phyloP scores from a whole-genome alignment of 2,888 invertebrate species.

The Chaetogeoica ovagalla region DNA sequence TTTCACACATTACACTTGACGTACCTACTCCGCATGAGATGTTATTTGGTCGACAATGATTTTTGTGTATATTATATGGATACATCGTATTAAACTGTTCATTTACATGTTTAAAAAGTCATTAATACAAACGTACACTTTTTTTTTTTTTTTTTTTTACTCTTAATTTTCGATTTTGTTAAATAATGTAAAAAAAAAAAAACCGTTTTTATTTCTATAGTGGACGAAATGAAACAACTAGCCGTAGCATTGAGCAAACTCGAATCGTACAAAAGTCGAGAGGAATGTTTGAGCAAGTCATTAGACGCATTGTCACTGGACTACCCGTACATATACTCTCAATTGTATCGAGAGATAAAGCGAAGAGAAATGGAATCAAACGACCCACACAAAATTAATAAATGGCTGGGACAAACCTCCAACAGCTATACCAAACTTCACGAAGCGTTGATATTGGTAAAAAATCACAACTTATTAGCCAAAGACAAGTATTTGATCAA shows the following conservation, averaged over 20 bases:
- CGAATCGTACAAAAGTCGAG: slow-evolving; percentile 2
- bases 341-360: slow-evolving; percentile 25
- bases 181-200: too few species aligned
- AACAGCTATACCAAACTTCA: too few species aligned
- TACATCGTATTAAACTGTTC: too few species aligned
- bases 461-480: slow-evolving; percentile 12
- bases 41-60: too few species aligned
- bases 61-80: too few species aligned
- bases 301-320: slow-evolving; percentile 12
- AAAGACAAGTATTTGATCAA: neutral
- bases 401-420: too few species aligned
- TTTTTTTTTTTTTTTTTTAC: too few species aligned
- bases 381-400: slow-evolving; percentile 26
- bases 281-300: neutral
- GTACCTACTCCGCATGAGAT: too few species aligned
- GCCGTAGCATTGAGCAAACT: neutral
- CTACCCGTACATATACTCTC: neutral
- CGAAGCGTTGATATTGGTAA: slow-evolving; percentile 27
- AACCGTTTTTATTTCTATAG: slow-evolving; percentile 11
- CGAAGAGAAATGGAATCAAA: slow-evolving; percentile 24
- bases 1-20: too few species aligned
- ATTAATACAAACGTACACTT: too few species aligned
- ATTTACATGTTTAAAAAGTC: too few species aligned
- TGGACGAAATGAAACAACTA: slow-evolving; percentile 18
- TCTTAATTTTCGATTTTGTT: too few species aligned